Base-by-base conservation (phyloP, 1,140 invertebrate genomes). In the Platyura marginata region DNA sequence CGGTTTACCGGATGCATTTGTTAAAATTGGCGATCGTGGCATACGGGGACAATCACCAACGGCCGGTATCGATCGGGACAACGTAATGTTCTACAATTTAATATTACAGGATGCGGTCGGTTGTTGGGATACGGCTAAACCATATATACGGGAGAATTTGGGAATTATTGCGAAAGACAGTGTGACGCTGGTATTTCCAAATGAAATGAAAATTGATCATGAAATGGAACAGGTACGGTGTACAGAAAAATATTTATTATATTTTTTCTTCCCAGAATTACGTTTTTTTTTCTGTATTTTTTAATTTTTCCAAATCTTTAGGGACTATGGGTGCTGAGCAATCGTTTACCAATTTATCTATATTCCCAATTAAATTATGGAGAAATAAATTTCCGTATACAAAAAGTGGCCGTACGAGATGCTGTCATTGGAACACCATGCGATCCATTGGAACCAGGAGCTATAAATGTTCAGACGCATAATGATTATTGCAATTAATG, bases 11-110 rank as follows among this genome's bases (percentile, higher is more conserved):
- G 68, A 72, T 8, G 68, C 68, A 10, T 81, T 84, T 47, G 57
- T 69, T 34, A 56, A 75, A 0, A 64, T 80, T 16, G 78, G 79
- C 0, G 56, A 73, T 59, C 52, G 77, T 58, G 68, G 77, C 8
- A 48, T 64, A 33, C 64, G 56, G 25, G 77, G 78, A 0, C 82
- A 86, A 21, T 70, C 77, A 1, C 81, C 80, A 0, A 75, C 76
- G 0, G 77, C 78, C 0, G 72, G 69, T 0, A 76, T 85, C 43
- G 76, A 78, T 40, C 63, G 61, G 23, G 70, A 74, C 42, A 81
- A 81, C 0, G 68, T 85, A 0, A 75, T 84, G 70, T 85, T 78
- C 53, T 84, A 75, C 50, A 82, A 81, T 41, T 70, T 85, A 61
- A 79, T 84, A 1, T 73, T 75, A 13, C 64, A 68, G 21, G 75